Evolutionary conservation across 2,888 invertebrate genomes (phyloP).

Genomic region (Fabriciana adippe): DNA sequence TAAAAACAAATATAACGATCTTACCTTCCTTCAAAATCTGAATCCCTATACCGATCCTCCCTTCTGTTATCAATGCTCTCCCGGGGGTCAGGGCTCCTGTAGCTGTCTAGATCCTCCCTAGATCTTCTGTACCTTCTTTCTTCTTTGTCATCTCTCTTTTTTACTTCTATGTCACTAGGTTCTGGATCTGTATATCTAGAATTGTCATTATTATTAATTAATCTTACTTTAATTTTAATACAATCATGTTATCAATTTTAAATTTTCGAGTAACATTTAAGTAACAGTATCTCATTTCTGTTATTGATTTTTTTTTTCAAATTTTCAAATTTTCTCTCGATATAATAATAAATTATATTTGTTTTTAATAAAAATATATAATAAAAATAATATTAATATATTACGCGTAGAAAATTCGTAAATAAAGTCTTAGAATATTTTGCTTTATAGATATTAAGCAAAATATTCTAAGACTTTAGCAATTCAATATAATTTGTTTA

Average conservation of each 20-base stretch:
- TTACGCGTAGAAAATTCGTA: no score
- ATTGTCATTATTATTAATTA: background rate
- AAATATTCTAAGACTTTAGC: no score
- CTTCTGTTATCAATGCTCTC: slow-evolving; percentile 58
- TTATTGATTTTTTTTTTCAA: no score
- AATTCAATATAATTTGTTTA: no score
- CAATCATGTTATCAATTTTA: background rate
- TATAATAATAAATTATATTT: no score
- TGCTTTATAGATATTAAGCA: no score
- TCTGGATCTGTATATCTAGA: slow-evolving; percentile 75
- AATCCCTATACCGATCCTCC: slow-evolving; percentile 53
- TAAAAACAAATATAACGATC: background rate
- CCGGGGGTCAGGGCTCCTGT: slow-evolving; percentile 55
- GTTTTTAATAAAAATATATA: no score
- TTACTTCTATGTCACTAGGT: slow-evolving; percentile 69
- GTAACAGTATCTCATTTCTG: no score
- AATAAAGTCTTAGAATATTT: no score
- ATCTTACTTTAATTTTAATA: background rate
- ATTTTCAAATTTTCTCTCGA: no score
- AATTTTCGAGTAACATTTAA: no score
- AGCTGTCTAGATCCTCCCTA: slow-evolving; percentile 59
- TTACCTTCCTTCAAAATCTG: slow-evolving; percentile 58
- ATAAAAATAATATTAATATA: no score
- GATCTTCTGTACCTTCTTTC: slow-evolving; percentile 58
- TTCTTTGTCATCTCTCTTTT: slow-evolving; percentile 61